Conservation (phyloP, 2,113 vertebrate species). For the Catharus fuscescens region DNA sequence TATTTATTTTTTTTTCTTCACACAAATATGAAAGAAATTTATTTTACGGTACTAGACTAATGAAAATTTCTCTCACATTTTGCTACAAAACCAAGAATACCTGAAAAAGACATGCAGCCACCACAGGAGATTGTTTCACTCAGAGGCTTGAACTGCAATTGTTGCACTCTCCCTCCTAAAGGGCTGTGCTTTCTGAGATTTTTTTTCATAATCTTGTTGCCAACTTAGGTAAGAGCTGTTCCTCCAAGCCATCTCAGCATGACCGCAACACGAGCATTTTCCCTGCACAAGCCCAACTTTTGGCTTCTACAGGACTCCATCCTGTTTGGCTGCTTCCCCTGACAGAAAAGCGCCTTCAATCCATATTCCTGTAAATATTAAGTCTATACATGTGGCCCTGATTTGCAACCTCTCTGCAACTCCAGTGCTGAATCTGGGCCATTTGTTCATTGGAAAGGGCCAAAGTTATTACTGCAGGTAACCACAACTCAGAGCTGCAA, state of each 20-base stretch:
- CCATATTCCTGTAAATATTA: constrained; percentile 8
- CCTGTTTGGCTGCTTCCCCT: not conserved
- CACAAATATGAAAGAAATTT: not conserved
- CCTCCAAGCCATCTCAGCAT: not conserved
- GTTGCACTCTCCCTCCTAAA: not conserved
- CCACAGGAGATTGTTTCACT: not conserved
- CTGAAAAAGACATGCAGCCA: not conserved
- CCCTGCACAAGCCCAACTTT: not conserved
- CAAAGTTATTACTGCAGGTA: constrained; percentile 53
- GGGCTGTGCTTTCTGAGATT: not conserved
- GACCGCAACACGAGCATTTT: not conserved
- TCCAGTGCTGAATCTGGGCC: constrained; percentile 20
- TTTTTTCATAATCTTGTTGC: not conserved
- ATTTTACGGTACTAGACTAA: not conserved
- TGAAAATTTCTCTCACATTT: not conserved
- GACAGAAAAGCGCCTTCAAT: not conserved
- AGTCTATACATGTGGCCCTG: constrained; percentile 20
- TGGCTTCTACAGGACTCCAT: not conserved
- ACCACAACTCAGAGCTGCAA: constrained; percentile 38
- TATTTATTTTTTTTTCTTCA: not conserved
- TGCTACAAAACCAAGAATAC: not conserved
- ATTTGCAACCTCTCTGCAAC: constrained; percentile 43
- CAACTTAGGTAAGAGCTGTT: not conserved
- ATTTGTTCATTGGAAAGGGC: constrained; percentile 12
- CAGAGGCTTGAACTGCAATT: not conserved